Evolutionary conservation across 2,888 invertebrate genomes (phyloP), one percentile per base, ranked within the genome.

Genomic region (Conistra vaccinii): DNA sequence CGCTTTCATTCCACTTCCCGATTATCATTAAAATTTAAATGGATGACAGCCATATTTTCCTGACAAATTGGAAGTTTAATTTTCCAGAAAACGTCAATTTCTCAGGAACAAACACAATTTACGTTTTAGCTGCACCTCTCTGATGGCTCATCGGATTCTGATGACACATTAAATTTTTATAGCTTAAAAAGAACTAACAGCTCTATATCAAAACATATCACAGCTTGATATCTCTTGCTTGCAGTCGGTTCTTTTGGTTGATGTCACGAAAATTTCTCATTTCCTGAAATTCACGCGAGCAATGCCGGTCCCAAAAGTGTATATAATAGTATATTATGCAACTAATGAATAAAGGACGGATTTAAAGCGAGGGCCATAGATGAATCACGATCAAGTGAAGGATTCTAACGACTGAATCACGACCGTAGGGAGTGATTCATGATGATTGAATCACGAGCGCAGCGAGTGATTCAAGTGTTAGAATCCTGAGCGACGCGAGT

Each of bases 1-100:
- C 62, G 70, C 60, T 85, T 73, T 73, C 77, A 81, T 76, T 71
- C 58, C 82, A 73, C 55, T 85, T 85, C 69, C 51, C 69, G 69
- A 72, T 81, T 39, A 74, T 58, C 32, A 65, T 84, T 72, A 70
- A 80, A 72, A 66, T 81, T 26, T n/a, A 73, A 68, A 63, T 62
- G 23, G 35, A 71, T 73, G 60, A 23, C 42, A 42, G 66, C 32
- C 32, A 81, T 65, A 62, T 82, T 68, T 63, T 48, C 3, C 26
- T n/a, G 7, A 60, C 14, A 76, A 35, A 68, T 74, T 39, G 14
- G 5, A 48, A 20, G 29, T 74, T 62, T 74, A 29, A 81, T 55
- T 81, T 61, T 10, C 14, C 55, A 57, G 39, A 75, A 81, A 42
- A 72, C 20, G 23, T 66, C 10, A 65, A 53, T 65, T 73, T 80